Evolutionary conservation across 2,888 invertebrate genomes (phyloP), one percentile per base, ranked within the genome.

Genomic region (Ephialtes manifestator): DNA sequence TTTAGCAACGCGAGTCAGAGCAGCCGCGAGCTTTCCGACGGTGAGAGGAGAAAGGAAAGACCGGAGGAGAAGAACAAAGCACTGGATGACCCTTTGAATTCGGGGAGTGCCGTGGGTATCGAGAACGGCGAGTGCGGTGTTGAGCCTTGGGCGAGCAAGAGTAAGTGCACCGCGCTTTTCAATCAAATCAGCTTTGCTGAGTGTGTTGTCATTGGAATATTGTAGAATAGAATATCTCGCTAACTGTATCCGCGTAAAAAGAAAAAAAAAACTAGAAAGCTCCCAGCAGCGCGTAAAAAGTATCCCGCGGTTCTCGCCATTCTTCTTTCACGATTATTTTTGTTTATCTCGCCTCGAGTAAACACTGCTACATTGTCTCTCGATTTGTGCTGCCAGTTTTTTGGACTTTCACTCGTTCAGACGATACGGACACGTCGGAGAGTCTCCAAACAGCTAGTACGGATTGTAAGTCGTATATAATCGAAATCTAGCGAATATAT

Each of bases 81-180:
- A 71, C 79, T 89, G n/a, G 93, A 93, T 28, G 94, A 94, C 84
- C 90, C 91, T 1, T 81, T 90, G 35, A 93, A 91, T 72, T 89
- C 91, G 1, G 93, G 95, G 58, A 96, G 96, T 90, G 92, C 96
- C 58, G 94, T 96, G 68, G 96, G 96, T 67, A 94, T 96, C 81
- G 96, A 95, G 83, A 90, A 91, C 70, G 90, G 90, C 43, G 92
- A 93, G 74, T 90, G 88, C 53, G 89, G 88, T 10, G 89, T 91
- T 58, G 94, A 94, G 55, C 89, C 92, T 35, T 93, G 93, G 92
- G 86, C 91, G 53, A 92, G 90, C 83, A 93, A 93, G 90, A 92
- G 93, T 93, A 89, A 92, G 91, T 86, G 55, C 51, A 11, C 11
- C 43, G 15, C 48, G n/a, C 8, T 35, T 39, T n/a, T 4, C n/a